A percentile compares a stretch with the other conserved stretches of the same genome.
Conservation (phyloP, 2,113 vertebrate genomes). For the Grammomys surdaster region DNA sequence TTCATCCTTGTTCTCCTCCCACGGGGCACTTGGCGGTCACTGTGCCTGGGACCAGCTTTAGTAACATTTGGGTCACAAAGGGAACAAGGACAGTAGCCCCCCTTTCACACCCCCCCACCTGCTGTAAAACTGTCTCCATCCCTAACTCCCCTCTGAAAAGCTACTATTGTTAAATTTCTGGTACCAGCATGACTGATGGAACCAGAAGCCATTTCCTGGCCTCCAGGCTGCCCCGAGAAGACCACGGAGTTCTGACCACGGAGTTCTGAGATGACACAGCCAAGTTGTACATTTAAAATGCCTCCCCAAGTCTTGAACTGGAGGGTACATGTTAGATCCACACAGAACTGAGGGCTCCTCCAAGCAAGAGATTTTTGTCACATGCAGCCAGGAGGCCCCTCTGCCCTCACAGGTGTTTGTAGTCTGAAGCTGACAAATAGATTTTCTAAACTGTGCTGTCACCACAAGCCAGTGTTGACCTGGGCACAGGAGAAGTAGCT, state of each 20-base stretch:
- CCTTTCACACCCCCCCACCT: background rate
- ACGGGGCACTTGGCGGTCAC: slow-evolving; percentile 51
- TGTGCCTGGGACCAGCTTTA: slow-evolving; percentile 40
- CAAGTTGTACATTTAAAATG: slow-evolving; percentile 19
- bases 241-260: background rate
- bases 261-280: background rate
- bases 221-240: background rate
- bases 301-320: background rate
- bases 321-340: background rate
- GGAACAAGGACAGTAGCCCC: background rate
- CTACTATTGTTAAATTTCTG: background rate
- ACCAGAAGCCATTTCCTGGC: slow-evolving; percentile 47
- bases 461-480: background rate
- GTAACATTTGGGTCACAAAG: background rate
- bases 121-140: background rate
- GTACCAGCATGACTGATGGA: slow-evolving; percentile 2
- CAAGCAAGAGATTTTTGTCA: background rate
- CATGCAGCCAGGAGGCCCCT: background rate
- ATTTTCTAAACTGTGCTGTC: background rate
- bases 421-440: background rate
- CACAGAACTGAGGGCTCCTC: background rate
- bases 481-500: background rate
- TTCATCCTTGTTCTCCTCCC: slow-evolving; percentile 68
- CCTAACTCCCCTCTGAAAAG: background rate
- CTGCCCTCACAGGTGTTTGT: background rate